Base-by-base conservation (phyloP, 2,113 vertebrate species). In the Callorhinus ursinus region DNA sequence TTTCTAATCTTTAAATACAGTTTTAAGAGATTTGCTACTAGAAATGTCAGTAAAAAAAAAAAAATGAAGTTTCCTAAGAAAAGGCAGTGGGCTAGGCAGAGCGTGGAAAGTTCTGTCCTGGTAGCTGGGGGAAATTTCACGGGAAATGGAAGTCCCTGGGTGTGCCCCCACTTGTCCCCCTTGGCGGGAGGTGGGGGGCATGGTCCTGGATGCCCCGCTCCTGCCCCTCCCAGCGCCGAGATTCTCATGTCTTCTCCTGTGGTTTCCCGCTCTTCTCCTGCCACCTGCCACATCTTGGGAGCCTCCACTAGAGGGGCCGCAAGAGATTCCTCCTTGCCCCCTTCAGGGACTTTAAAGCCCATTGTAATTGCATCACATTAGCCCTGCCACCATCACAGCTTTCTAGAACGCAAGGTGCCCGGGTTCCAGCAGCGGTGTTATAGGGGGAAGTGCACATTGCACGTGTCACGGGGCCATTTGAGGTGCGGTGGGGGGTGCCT, bases 171-270 rank as follows among this genome's bases (percentile, higher is more conserved):
- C 26, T 6, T 6, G 1, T 8, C 15, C 31, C 7, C 10, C n/a
- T 33, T 0, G 1, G 36, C 21, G 1, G 0, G 5, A 8, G 46
- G 39, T 4, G 46, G 46, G 46, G 46, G 9, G 13, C 0, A 0
- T 3, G 28, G 9, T 15, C 4, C 9, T 3, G 28, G 71, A 26
- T 12, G 11, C 24, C 10, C 14, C 1, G 4, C n/a, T 7, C 31
- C 31, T 9, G 8, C 14, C 57, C 59, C 33, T 71, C 42, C 76
- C 18, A 12, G 53, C 5, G 51, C 24, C 4, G 63, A 88, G 24
- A 24, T 31, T 5, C 10, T 15, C 26, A 1, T 11, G 33, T 36
- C 51, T 87, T 22, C 53, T 61, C 16, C 31, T 7, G 46, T 53
- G 5, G 61, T 51, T 51, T 61, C 55, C 2, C 0, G 1, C 33